A percentile compares a stretch with the other conserved stretches of the same genome.
Evolutionary conservation across 2,888 invertebrate species (phyloP).

Genomic region (Melinaea marsaeus): DNA sequence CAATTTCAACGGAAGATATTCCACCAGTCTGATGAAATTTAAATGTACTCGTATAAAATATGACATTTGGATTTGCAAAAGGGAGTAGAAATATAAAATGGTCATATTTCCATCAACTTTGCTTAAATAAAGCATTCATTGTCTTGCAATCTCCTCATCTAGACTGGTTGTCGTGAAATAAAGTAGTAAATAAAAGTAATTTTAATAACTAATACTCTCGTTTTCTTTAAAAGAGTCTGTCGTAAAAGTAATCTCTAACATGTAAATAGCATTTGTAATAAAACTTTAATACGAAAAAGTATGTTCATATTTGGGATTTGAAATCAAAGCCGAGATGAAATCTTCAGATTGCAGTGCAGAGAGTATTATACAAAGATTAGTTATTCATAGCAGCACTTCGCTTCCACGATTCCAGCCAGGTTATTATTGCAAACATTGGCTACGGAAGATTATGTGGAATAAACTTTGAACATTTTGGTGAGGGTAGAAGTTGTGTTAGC

Average conservation of each 20-base stretch:
- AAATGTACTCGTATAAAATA: slow-evolving; percentile 30
- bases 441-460: slow-evolving; percentile 10
- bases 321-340: slow-evolving; percentile 13
- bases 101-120: not conserved
- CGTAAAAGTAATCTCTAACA: not conserved
- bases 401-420: slow-evolving; percentile 16
- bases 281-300: slow-evolving; percentile 1
- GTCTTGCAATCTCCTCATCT: no score
- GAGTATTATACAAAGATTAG: slow-evolving; percentile 21
- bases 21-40: slow-evolving; percentile 34
- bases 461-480: slow-evolving; percentile 9
- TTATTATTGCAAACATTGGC: slow-evolving; percentile 23
- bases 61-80: slow-evolving; percentile 31
- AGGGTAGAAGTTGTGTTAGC: not conserved
- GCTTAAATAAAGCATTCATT: not conserved
- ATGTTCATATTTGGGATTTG: slow-evolving; percentile 8
- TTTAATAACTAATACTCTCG: no score
- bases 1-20: slow-evolving; percentile 29
- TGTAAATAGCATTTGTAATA: not conserved
- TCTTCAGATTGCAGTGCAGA: slow-evolving; percentile 16
- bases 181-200: no score
- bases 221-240: no score
- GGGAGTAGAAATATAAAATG: slow-evolving; percentile 18
- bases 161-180: no score
- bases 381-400: slow-evolving; percentile 22